Conservation (phyloP, 2,113 vertebrate species). For the Promerops cafer region DNA sequence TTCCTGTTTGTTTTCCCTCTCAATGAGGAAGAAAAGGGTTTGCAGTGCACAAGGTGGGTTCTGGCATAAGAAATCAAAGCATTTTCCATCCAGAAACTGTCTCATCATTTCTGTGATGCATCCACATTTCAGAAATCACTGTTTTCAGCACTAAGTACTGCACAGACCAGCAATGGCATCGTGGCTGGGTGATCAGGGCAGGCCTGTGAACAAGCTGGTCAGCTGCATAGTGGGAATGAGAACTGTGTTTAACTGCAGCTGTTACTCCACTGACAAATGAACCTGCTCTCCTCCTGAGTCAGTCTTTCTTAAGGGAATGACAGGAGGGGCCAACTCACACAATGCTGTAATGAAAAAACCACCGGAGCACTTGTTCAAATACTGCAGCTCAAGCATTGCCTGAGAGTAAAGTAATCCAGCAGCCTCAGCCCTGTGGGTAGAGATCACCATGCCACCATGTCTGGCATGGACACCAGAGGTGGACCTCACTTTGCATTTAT, state of each 20-base stretch:
- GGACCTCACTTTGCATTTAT: background rate
- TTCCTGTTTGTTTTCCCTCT: background rate
- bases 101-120: background rate
- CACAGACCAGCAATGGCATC: background rate
- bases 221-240: background rate
- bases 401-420: background rate
- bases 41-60: background rate
- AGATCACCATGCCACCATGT: background rate
- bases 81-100: background rate
- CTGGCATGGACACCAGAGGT: background rate
- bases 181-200: rapidly evolving
- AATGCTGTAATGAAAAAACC: background rate
- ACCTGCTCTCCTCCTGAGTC: background rate
- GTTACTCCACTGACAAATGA: constrained; percentile 25
- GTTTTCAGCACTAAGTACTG: background rate
- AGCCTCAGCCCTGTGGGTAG: background rate
- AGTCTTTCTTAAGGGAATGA: background rate
- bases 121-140: background rate
- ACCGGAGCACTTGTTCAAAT: background rate
- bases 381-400: background rate
- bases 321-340: background rate
- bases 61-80: background rate
- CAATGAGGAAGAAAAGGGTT: background rate
- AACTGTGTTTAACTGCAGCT: constrained; percentile 27
- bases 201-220: background rate